Base-by-base conservation (phyloP, 1,140 invertebrate species). In the Sminthurides bifidus region DNA sequence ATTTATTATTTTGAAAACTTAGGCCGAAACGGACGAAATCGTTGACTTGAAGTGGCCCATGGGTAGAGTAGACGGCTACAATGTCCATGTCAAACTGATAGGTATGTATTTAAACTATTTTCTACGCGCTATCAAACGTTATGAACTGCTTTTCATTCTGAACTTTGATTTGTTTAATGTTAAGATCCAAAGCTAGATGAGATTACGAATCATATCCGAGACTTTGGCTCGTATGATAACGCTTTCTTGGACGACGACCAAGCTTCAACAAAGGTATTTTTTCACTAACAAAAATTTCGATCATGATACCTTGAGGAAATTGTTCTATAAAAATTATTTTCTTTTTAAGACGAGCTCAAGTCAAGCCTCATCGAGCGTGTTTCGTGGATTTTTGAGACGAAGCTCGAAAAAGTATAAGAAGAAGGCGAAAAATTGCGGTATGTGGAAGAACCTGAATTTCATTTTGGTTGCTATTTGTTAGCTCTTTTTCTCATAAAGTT, bases 351-450 rank as follows among this genome's bases (percentile, higher is more conserved):
- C 63, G 21, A 60, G 58, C 44, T 61, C 59, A 33, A 65, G 63
- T 37, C 63, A 61, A 43, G 44, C 59, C 12, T 65, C 63, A 6
- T 65, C 63, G 1, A 61, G 59, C 46, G 57, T 61, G 12, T 65
- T 65, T 35, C 45, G 54, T 33, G 63, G 55, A 8, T 65, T 65
- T 52, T 43, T 65, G 3, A 54, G 63, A 17, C 40, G 59, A 46
- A 65, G 59, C 38, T 61, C 59, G 8, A 65, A 65, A 48, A 61
- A 65, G 44, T 64, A 59, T 43, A 64, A 61, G 40, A 33, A 57
- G 26, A 63, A 56, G 41, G 41, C 46, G 12, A 59, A 64, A 56
- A 21, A n/a, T n/a, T n/a, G n/a, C n/a, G n/a, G n/a, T n/a, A n/a
- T n/a, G n/a, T n/a, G n/a, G n/a, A n/a, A n/a, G n/a, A n/a, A n/a